Evolutionary conservation across 1,140 invertebrate species (phyloP).

Genomic region (Radopholus similis): DNA sequence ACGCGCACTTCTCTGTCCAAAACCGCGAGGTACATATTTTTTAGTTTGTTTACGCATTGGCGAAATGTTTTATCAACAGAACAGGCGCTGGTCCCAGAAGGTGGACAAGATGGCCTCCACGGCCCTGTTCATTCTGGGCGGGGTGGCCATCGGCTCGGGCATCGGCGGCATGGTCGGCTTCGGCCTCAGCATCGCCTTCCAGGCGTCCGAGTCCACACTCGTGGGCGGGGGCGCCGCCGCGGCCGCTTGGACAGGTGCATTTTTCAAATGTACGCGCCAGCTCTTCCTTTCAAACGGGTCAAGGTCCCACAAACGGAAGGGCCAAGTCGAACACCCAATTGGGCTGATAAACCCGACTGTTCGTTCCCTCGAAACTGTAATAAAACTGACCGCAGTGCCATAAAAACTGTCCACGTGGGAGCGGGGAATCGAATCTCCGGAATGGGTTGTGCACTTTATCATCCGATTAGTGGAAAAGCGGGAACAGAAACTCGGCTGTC

Average conservation of each 20-base stretch:
- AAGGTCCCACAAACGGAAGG: too few species aligned
- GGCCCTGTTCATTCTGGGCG: not conserved
- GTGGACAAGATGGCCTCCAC: not conserved
- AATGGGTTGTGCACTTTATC: too few species aligned
- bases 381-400: too few species aligned
- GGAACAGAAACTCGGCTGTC: too few species aligned
- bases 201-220: not conserved
- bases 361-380: too few species aligned
- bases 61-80: not conserved
- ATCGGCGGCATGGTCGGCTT: not conserved
- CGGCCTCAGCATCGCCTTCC: not conserved
- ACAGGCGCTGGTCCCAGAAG: not conserved
- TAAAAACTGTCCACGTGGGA: too few species aligned
- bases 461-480: too few species aligned
- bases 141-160: not conserved
- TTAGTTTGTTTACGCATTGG: not conserved
- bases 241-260: not conserved
- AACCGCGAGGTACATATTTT: not conserved
- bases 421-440: too few species aligned
- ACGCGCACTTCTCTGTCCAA: not conserved
- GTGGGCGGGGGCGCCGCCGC: not conserved
- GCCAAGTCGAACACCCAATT: too few species aligned
- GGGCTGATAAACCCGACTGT: too few species aligned
- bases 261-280: too few species aligned
- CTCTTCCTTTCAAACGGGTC: too few species aligned